Percentiles rank a stretch among this genome's conserved stretches.
Evolutionary conservation across 2,888 invertebrate genomes (phyloP).

Genomic region (Chelonus formosanus): DNA sequence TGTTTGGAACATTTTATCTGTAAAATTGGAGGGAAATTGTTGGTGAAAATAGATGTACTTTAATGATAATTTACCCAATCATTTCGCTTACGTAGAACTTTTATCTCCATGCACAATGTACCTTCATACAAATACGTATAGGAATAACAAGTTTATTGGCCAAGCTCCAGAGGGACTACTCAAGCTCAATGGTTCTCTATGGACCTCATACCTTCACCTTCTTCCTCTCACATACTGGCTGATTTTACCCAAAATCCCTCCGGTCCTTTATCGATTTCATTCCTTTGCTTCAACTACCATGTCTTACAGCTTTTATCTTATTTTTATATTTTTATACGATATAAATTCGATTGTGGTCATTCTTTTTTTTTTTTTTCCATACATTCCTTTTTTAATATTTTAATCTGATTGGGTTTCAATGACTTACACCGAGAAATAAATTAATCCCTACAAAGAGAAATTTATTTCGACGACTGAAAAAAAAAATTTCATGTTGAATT

Average conservation of each 20-base stretch:
- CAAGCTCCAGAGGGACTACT: constrained; percentile 48
- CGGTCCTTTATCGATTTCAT: constrained; percentile 18
- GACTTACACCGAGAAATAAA: too few species aligned
- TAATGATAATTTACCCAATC: constrained; percentile 18
- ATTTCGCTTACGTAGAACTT: constrained; percentile 3
- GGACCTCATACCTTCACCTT: constrained; percentile 39
- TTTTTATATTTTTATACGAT: too few species aligned
- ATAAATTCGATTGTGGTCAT: too few species aligned
- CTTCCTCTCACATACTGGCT: constrained; percentile 35
- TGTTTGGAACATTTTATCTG: too few species aligned
- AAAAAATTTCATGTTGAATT: too few species aligned
- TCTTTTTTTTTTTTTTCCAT: too few species aligned
- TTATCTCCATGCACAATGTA: constrained; percentile 24
- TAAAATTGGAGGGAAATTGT: not conserved
- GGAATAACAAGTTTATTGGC: constrained; percentile 50
- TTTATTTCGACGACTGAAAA: too few species aligned
- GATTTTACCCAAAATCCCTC: constrained; percentile 35
- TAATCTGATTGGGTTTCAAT: too few species aligned
- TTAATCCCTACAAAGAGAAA: too few species aligned
- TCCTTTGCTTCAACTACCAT: not conserved
- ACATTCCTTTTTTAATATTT: too few species aligned
- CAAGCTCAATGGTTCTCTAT: constrained; percentile 45
- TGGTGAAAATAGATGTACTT: constrained; percentile 1
- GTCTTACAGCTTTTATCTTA: too few species aligned
- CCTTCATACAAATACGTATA: constrained; percentile 41